Evolutionary conservation across 2,888 invertebrate genomes (phyloP), one percentile per base, ranked within the genome.

Genomic region (Sarcophaga caerulescens): DNA sequence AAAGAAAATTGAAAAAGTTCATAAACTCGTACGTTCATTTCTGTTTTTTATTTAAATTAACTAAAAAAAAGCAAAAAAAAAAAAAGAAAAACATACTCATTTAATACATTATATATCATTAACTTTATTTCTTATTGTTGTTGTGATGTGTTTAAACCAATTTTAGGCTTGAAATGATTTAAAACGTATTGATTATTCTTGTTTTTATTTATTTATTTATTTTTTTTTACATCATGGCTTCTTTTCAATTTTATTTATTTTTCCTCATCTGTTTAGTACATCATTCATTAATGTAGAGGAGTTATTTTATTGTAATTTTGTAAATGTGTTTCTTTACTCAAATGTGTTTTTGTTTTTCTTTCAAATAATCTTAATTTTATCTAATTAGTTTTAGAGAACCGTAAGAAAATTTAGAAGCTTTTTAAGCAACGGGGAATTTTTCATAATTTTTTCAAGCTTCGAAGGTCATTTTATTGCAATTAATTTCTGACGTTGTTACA

Each of bases 1-100:
- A 94, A 96, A 96, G 94, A 96, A 97, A 94, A 94, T 97, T 93
- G 97, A 97, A 93, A 95, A 95, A 93, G 96, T 96, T 91, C 96
- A 96, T 94, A 96, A 96, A 94, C 96, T 96, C 95, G 97, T 97
- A 95, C 93, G 96, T 94, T 91, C 89, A 78, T 88, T 85, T 85
- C 80, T 82, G 17, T 81, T 85, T 59, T 74, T 81, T 73, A 63
- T 35, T 35, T 35, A 35, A 35, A 62, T 68, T 71, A 85, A 83
- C 74, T 85, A 76, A 82, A 83, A 80, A 76, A 47, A n/a, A n/a
- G n/a, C n/a, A n/a, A n/a, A n/a, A 62, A 19, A 44, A 23, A 21
- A 23, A 79, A 75, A 84, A 87, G 10, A 63, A 4, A 63, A n/a
- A 62, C 44, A 23, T 85, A 81, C 70, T 59, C 82, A 68, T 81